A percentile compares a stretch with the other conserved stretches of the same genome.
These are phyloP conservation scores for Noturus placidus DNA, from an alignment of 2,113 vertebrate genomes.

Conservation along the genomic window DNA sequence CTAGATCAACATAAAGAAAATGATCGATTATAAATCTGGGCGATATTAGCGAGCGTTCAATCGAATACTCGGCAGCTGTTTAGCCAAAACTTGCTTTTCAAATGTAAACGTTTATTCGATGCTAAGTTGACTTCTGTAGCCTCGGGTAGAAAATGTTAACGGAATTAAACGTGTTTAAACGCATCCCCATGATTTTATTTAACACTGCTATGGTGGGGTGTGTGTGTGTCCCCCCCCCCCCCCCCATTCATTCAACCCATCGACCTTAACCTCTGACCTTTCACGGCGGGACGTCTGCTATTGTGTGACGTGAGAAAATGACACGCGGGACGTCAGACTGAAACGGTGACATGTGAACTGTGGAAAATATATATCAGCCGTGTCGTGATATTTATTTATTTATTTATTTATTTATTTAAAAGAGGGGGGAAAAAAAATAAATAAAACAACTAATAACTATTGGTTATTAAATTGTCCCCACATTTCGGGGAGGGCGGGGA, in stretches of 20 bases:
- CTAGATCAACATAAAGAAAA: not conserved
- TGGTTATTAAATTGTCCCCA: not conserved
- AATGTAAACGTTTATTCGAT: not conserved
- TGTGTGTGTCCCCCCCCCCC: no score
- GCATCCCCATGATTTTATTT: not conserved
- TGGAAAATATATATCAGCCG: no score
- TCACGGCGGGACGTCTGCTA: conserved; percentile 2
- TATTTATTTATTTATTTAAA: not conserved
- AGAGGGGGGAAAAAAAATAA: not conserved
- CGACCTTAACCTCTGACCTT: conserved; percentile 16
- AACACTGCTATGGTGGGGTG: not conserved
- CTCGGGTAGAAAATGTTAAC: not conserved
- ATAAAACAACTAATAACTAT: not conserved
- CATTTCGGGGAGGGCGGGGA: not conserved
- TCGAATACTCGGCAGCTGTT: not conserved
- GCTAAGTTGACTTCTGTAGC: not conserved
- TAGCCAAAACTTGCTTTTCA: not conserved
- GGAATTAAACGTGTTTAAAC: not conserved
- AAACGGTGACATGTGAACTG: not conserved
- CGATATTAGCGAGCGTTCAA: not conserved
- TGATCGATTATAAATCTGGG: no score
- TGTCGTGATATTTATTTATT: no score
- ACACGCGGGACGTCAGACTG: not conserved
- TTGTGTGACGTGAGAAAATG: conserved; percentile 28
- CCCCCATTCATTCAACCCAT: not conserved